phyloP scores from a whole-genome alignment of 2,113 vertebrate species.

The Puntigrus tetrazona region DNA sequence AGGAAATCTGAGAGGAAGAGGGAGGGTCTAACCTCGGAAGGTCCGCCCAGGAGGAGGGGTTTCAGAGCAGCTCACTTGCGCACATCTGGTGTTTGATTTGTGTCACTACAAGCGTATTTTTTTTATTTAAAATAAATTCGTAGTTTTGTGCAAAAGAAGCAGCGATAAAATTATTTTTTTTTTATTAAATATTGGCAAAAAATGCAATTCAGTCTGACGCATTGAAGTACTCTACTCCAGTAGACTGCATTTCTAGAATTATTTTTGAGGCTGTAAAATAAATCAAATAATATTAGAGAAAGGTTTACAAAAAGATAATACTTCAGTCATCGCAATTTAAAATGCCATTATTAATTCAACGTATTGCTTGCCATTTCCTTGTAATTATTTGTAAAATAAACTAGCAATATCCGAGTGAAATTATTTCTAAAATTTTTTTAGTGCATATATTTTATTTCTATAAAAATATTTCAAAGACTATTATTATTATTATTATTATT shows the following conservation, averaged over 20 bases:
- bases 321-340: background rate
- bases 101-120: conserved; percentile 49
- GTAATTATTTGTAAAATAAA: background rate
- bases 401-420: background rate
- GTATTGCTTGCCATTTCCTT: background rate
- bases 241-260: background rate
- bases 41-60: conserved; percentile 41
- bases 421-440: background rate
- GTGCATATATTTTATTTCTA: background rate
- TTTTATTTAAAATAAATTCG: background rate
- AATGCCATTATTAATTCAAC: background rate
- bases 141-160: background rate
- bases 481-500: background rate
- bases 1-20: conserved; percentile 47
- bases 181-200: background rate
- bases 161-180: background rate
- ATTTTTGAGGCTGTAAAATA: background rate
- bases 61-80: conserved; percentile 58
- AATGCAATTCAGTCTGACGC: background rate
- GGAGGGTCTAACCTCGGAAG: conserved; percentile 15
- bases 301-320: background rate
- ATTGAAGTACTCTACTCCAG: background rate
- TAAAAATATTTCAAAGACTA: background rate
- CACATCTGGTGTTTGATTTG: conserved; percentile 56
- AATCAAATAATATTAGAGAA: background rate